A percentile compares a stretch with the other conserved stretches of the same genome.
Evolutionary conservation across 2,888 invertebrate species (phyloP).

Genomic region (Nomada lathburiana): DNA sequence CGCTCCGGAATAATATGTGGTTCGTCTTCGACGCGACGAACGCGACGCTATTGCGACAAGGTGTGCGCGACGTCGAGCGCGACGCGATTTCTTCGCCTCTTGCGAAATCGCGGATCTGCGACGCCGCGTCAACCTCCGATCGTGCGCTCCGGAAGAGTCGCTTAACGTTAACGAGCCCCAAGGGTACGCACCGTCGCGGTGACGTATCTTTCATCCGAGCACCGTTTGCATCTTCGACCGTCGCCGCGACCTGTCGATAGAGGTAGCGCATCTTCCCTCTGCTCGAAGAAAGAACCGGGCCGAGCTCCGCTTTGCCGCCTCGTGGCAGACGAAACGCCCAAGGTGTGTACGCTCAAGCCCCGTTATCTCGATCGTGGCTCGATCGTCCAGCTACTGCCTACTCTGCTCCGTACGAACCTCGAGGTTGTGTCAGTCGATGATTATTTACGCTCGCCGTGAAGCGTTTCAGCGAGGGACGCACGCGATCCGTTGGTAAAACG

Average conservation of each 20-base stretch:
- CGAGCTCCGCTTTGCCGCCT: slow-evolving; percentile 57
- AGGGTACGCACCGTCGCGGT: neutral
- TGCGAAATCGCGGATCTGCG: slow-evolving; percentile 9
- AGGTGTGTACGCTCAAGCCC: slow-evolving; percentile 59
- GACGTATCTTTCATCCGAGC: neutral
- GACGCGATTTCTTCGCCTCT: slow-evolving; percentile 20
- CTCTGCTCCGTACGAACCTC: slow-evolving; percentile 52
- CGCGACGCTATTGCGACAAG: neutral
- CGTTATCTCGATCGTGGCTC: slow-evolving; percentile 73
- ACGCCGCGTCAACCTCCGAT: neutral
- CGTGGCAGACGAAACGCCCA: slow-evolving; percentile 63
- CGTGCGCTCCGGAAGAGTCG: neutral
- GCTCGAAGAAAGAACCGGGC: slow-evolving; percentile 40
- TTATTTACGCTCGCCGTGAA: slow-evolving; percentile 68
- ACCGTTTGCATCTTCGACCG: slow-evolving; percentile 5
- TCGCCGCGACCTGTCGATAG: slow-evolving; percentile 27
- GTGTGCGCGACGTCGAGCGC: neutral
- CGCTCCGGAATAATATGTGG: slow-evolving; percentile 55
- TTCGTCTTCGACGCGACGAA: slow-evolving; percentile 37
- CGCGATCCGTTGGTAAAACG: slow-evolving; percentile 35
- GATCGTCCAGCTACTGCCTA: slow-evolving; percentile 64
- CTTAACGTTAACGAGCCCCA: neutral
- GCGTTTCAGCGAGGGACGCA: too few relatives aligned
- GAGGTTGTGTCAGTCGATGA: slow-evolving; percentile 59
- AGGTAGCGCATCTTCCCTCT: slow-evolving; percentile 36